A percentile compares a stretch with the other conserved stretches of the same genome.
Conservation (phyloP, 2,797 vertebrate species). For the Anolis apletophallus region DNA sequence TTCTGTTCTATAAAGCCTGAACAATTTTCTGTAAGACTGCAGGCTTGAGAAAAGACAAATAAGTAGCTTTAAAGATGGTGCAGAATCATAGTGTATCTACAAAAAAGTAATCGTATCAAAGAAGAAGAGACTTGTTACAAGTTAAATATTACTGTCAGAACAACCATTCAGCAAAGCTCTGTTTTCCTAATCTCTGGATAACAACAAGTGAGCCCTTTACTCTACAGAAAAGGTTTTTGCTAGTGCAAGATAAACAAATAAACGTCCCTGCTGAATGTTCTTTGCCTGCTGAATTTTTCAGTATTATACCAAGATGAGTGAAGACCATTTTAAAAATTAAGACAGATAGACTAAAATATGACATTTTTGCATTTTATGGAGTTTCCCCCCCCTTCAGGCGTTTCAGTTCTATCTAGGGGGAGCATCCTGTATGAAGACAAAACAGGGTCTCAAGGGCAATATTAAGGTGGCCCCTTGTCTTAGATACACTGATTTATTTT, state of each 20-base stretch:
- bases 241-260: conserved; percentile 7
- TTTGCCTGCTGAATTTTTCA: conserved; percentile 8
- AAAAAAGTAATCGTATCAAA: conserved; percentile 27
- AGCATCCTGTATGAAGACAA: background rate
- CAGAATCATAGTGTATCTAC: conserved; percentile 17
- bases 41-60: background rate
- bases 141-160: conserved; percentile 55
- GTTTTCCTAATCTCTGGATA: conserved; percentile 50
- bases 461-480: background rate
- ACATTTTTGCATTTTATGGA: background rate
- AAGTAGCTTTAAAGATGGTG: conserved; percentile 18
- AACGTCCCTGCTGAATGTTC: background rate
- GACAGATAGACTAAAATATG: background rate
- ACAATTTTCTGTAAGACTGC: conserved; percentile 7
- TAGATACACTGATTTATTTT: background rate
- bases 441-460: background rate
- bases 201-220: conserved; percentile 66
- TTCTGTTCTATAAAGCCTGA: conserved; percentile 19
- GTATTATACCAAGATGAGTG: background rate
- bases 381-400: background rate
- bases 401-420: background rate
- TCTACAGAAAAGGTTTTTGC: conserved; percentile 50
- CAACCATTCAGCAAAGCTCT: conserved; percentile 43
- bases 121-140: conserved; percentile 22
- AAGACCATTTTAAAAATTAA: background rate